phyloP scores from a whole-genome alignment of 64 coral and sea anemone genomes.

The Montipora capricornis region DNA sequence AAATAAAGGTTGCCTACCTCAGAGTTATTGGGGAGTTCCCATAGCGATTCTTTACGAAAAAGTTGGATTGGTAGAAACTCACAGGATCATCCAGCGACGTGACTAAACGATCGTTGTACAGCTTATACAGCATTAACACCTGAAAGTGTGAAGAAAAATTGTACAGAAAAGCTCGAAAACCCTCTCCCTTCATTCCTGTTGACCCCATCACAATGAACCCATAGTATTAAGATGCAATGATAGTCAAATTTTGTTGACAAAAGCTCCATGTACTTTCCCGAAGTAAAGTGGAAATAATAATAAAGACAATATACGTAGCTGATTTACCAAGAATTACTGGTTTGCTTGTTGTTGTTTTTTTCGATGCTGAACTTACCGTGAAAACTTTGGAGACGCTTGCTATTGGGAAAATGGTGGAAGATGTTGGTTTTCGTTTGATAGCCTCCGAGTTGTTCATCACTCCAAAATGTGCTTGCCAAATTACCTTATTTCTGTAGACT shows the following conservation, averaged over 20 bases:
- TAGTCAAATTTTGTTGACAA: no score
- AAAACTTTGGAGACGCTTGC: conserved; percentile 88
- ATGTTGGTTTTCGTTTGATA: conserved; percentile 32
- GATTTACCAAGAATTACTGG: not conserved
- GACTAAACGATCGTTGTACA: conserved; percentile 42
- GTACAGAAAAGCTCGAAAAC: not conserved
- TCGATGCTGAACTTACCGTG: conserved; percentile 58
- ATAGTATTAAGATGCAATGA: no score
- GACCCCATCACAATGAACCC: no score
- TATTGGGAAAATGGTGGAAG: conserved; percentile 69
- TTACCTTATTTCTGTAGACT: conserved; percentile 73
- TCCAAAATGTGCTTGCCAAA: conserved; percentile 73
- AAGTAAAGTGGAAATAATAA: no score
- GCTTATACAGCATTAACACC: conserved; percentile 78
- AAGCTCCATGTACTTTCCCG: no score
- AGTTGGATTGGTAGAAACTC: conserved; percentile 51
- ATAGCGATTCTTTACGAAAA: conserved; percentile 78
- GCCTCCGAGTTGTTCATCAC: conserved; percentile 62
- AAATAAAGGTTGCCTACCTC: conserved; percentile 42
- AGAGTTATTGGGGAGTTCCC: conserved; percentile 66
- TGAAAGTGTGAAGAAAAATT: conserved; percentile 13
- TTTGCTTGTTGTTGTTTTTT: not conserved
- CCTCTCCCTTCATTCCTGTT: no score
- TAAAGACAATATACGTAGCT: no score
- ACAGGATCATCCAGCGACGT: conserved; percentile 76